phyloP scores from a whole-genome alignment of 2,888 invertebrate genomes.

The Cistogaster globosa region DNA sequence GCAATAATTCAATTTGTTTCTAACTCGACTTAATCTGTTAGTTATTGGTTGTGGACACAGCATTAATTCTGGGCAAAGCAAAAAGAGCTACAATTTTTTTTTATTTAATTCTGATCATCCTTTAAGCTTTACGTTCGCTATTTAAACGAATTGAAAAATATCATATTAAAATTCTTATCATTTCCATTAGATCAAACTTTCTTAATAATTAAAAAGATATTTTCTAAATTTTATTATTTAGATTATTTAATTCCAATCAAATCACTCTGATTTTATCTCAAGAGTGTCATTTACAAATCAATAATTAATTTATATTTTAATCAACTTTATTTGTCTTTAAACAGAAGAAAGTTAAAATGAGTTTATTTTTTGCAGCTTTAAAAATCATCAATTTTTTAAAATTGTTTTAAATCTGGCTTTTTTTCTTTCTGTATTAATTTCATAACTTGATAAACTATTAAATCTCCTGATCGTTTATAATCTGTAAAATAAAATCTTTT shows the following conservation, averaged over 20 bases:
- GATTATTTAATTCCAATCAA: conserved; percentile 3
- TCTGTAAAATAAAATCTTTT: conserved; percentile 47
- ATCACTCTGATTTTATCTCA: conserved; percentile 13
- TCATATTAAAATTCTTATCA: too few species aligned
- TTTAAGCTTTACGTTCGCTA: too few species aligned
- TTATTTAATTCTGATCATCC: too few species aligned
- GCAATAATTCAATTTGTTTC: too few species aligned
- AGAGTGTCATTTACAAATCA: conserved; percentile 43
- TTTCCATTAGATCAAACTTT: neutral
- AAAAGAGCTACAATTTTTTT: too few species aligned
- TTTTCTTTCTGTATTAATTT: neutral
- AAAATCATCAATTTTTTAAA: neutral
- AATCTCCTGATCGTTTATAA: conserved; percentile 5
- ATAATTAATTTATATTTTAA: conserved; percentile 36
- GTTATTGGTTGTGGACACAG: too few species aligned
- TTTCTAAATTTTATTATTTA: neutral
- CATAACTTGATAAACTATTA: neutral
- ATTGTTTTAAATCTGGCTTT: neutral
- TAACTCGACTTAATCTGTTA: too few species aligned
- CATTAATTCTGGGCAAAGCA: too few species aligned
- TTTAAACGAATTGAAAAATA: too few species aligned
- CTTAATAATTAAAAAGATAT: neutral
- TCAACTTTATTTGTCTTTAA: conserved; percentile 21
- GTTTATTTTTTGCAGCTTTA: conserved; percentile 42
- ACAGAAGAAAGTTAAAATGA: conserved; percentile 23